Evolutionary conservation across 2,888 invertebrate species (phyloP).

Genomic region (Nomada ferruginata): DNA sequence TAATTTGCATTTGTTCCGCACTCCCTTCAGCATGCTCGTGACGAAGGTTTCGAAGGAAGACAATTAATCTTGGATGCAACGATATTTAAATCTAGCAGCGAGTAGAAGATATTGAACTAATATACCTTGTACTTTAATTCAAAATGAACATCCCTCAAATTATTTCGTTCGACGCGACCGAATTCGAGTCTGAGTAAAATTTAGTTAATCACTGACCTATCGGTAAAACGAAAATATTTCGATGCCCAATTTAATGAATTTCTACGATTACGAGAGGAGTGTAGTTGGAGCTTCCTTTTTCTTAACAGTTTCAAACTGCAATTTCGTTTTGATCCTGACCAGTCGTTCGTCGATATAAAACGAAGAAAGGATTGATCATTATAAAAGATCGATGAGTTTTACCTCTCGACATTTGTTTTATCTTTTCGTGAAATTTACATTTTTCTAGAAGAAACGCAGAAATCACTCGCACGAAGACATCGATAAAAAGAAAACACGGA

Average conservation of each 20-base stretch:
- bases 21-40: conserved; percentile 23
- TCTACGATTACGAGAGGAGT: conserved; percentile 18
- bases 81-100: conserved; percentile 39
- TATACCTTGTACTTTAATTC: not conserved
- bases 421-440: not conserved
- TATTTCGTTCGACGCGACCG: not conserved
- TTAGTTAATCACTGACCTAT: too few relatives aligned
- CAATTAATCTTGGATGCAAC: conserved; percentile 62
- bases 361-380: conserved; percentile 40
- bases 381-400: conserved; percentile 19
- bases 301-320: conserved; percentile 18
- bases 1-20: conserved; percentile 22
- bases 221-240: not conserved
- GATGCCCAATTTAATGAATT: conserved; percentile 27
- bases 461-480: not conserved
- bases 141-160: not conserved
- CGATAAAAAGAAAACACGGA: not conserved
- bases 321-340: conserved; percentile 5
- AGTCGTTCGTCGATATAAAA: conserved; percentile 25
- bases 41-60: conserved; percentile 62
- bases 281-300: conserved; percentile 22
- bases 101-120: conserved; percentile 1
- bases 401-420: not conserved
- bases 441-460: not conserved
- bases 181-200: too few relatives aligned